These are phyloP conservation scores for Sogatella furcifera DNA, from an alignment of 1,140 invertebrate species.

Conservation along the genomic window DNA sequence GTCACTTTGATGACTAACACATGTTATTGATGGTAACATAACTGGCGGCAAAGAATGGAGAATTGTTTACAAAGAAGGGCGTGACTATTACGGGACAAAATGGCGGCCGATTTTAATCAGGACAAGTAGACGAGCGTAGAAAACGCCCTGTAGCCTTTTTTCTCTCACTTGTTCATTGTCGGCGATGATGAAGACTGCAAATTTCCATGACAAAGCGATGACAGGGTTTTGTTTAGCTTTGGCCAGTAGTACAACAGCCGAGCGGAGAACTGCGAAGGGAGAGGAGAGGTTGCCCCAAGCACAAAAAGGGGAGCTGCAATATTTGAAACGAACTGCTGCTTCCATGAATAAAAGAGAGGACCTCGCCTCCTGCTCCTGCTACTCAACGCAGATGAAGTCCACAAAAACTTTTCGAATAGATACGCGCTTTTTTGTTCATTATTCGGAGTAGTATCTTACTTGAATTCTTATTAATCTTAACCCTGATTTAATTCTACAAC, in stretches of 20 bases:
- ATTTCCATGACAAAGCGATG: conserved; percentile 1
- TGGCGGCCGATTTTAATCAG: neutral
- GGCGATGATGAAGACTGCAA: neutral
- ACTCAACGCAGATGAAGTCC: too few relatives aligned
- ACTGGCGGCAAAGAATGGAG: too few relatives aligned
- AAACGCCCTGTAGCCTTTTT: neutral
- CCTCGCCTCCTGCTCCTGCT: neutral
- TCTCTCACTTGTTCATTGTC: too few relatives aligned
- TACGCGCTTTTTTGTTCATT: too few relatives aligned
- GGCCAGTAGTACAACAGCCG: neutral
- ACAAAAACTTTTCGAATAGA: too few relatives aligned
- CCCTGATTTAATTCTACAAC: too few relatives aligned
- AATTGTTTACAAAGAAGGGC: neutral
- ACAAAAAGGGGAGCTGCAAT: neutral
- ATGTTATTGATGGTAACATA: too few relatives aligned
- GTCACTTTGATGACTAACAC: too few relatives aligned
- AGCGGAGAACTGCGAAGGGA: neutral
- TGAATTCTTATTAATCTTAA: too few relatives aligned
- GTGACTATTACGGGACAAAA: neutral
- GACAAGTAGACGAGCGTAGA: neutral
- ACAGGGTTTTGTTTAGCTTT: neutral
- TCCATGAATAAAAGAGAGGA: neutral
- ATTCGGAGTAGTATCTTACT: too few relatives aligned
- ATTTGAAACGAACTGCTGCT: neutral
- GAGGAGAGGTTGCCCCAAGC: neutral